Conservation (phyloP, 2,113 vertebrate species). For the Corythornis vintsioides region DNA sequence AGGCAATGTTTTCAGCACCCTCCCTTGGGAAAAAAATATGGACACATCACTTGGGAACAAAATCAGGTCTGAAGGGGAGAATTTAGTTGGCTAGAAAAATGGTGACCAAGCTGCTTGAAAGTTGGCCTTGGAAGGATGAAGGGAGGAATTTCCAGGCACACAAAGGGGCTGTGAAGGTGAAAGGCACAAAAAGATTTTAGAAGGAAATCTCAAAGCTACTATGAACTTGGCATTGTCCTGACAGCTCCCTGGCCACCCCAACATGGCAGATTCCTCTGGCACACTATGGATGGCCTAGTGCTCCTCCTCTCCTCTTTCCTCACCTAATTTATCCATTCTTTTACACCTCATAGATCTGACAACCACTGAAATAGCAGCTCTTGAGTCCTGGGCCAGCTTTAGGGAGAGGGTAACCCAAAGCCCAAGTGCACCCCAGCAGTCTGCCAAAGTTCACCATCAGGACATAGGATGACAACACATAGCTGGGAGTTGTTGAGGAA, state of each 20-base stretch:
- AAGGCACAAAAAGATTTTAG: background rate
- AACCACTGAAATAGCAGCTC: background rate
- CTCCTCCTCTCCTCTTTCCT: background rate
- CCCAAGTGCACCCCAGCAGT: rapidly evolving
- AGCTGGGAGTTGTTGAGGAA: background rate
- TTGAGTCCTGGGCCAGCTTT: background rate
- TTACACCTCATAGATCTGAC: rapidly evolving
- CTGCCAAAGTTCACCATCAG: background rate
- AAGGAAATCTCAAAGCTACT: background rate
- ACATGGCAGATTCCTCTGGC: rapidly evolving
- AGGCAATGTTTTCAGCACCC: background rate
- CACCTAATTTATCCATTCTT: background rate
- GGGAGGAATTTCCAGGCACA: background rate
- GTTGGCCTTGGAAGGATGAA: background rate
- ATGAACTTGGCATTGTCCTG: background rate
- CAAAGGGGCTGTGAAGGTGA: background rate
- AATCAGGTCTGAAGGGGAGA: background rate
- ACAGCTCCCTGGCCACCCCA: background rate
- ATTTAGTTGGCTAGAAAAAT: background rate
- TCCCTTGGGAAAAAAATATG: background rate
- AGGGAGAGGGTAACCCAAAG: background rate
- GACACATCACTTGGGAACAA: background rate
- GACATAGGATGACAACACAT: background rate
- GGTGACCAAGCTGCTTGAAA: background rate
- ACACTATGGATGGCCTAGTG: background rate